Evolutionary conservation across 2,113 vertebrate species (phyloP).

Genomic region (Maccullochella peelii): DNA sequence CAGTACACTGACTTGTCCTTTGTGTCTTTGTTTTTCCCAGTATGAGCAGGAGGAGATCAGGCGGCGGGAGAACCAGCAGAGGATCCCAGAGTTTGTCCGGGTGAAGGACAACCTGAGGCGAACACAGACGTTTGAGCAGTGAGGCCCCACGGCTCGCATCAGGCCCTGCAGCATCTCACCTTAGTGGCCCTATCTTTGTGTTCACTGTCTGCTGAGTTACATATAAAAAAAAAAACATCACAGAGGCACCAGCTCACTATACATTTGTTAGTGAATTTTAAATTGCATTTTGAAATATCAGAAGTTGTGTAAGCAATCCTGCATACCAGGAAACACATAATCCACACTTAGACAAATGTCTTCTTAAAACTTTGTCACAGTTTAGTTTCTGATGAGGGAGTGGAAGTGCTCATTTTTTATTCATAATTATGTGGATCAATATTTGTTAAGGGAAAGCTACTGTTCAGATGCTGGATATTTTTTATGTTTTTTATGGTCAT

Average conservation of each 20-base stretch:
- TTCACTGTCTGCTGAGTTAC: slow-evolving; percentile 25
- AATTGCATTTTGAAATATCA: slow-evolving; percentile 5
- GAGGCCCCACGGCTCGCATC: slow-evolving; percentile 45
- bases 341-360: neutral
- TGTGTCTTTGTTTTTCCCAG: slow-evolving; percentile 61
- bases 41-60: slow-evolving; percentile 80
- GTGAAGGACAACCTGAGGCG: slow-evolving; percentile 84
- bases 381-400: slow-evolving; percentile 29
- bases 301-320: slow-evolving; percentile 11
- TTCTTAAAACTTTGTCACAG: slow-evolving; percentile 2
- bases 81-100: slow-evolving; percentile 84
- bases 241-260: slow-evolving; percentile 1
- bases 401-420: slow-evolving; percentile 26
- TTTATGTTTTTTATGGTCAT: slow-evolving; percentile 40
- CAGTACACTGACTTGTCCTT: slow-evolving; percentile 1
- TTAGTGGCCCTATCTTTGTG: slow-evolving; percentile 50
- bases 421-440: neutral
- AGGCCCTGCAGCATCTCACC: slow-evolving; percentile 62
- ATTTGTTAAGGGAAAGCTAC: slow-evolving; percentile 2
- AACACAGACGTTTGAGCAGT: slow-evolving; percentile 73
- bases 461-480: slow-evolving; percentile 29
- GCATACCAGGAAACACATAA: slow-evolving; percentile 25
- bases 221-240: neutral
- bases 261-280: slow-evolving; percentile 7
- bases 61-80: slow-evolving; percentile 67